phyloP scores from a whole-genome alignment of 92 coral and sea anemone species.

The Pocillopora meandrina region DNA sequence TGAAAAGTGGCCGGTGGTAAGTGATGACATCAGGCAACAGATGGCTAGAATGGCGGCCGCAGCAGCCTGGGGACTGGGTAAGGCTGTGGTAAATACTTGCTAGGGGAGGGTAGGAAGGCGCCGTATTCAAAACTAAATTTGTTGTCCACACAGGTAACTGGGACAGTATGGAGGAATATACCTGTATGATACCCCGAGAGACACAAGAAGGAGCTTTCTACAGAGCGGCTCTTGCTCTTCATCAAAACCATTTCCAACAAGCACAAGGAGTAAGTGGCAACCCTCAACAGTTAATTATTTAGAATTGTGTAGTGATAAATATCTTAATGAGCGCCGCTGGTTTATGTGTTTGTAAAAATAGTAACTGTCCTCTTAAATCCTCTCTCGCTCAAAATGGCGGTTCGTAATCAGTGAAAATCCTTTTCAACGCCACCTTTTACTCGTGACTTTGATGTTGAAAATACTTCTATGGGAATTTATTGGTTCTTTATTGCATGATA shows the following conservation, averaged over 20 bases:
- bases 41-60: constrained; percentile 99
- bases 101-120: background rate
- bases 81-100: background rate
- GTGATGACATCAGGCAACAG: constrained; percentile 91
- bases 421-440: no score
- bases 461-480: no score
- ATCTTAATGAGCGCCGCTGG: no score
- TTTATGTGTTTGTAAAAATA: no score
- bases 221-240: constrained; percentile 94
- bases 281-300: background rate
- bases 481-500: no score
- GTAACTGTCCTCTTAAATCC: no score
- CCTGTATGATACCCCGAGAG: constrained; percentile 96
- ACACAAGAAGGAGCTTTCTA: constrained; percentile 97
- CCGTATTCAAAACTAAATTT: background rate
- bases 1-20: constrained; percentile 96
- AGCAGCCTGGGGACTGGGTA: constrained; percentile 98
- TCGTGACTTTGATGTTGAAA: no score
- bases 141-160: constrained; percentile 65
- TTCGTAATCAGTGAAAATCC: no score
- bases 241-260: constrained; percentile 94
- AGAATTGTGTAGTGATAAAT: no score
- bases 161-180: constrained; percentile 99
- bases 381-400: no score
- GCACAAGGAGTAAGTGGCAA: constrained; percentile 84